A percentile compares a stretch with the other conserved stretches of the same genome.
These are phyloP conservation scores for Zaprionus inermis DNA, from an alignment of 1,140 invertebrate species.

Conservation along the genomic window DNA sequence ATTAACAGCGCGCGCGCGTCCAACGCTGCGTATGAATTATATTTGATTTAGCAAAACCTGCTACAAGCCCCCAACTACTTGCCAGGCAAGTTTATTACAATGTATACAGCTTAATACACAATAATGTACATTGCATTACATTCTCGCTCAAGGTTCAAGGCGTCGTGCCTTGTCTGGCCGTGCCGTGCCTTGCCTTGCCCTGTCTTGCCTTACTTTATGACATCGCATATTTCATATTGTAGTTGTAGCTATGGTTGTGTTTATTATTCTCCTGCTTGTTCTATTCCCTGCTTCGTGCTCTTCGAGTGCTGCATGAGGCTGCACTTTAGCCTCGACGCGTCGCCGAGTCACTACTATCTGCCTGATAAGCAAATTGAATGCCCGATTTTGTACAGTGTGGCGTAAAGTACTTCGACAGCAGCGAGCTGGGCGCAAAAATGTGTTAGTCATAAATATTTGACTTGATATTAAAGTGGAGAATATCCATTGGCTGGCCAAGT, in stretches of 20 bases:
- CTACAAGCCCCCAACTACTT: constrained; percentile 7
- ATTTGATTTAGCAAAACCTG: constrained; percentile 57
- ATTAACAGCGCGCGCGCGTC: constrained; percentile 33
- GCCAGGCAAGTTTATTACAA: constrained; percentile 36
- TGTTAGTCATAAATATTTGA: constrained; percentile 44
- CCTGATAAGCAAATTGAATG: constrained; percentile 39
- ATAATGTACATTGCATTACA: constrained; percentile 52
- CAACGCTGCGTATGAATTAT: constrained; percentile 46
- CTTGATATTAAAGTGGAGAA: constrained; percentile 11
- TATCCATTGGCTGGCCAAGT: background rate
- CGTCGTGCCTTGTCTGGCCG: too few species aligned
- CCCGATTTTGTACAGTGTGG: constrained; percentile 25
- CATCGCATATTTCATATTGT: constrained; percentile 43
- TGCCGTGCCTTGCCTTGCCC: too few species aligned
- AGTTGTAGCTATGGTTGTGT: background rate
- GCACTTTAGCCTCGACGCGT: constrained; percentile 23
- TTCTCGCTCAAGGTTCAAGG: constrained; percentile 29
- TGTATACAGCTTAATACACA: constrained; percentile 42
- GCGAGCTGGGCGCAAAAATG: background rate
- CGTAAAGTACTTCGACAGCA: constrained; percentile 10
- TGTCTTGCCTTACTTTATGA: constrained; percentile 34
- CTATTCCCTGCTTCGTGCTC: background rate
- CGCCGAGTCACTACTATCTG: constrained; percentile 1
- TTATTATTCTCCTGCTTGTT: background rate
- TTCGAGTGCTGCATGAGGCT: constrained; percentile 27